Evolutionary conservation across 2,113 vertebrate genomes (phyloP).

Genomic region (Xiphophorus couchianus): DNA sequence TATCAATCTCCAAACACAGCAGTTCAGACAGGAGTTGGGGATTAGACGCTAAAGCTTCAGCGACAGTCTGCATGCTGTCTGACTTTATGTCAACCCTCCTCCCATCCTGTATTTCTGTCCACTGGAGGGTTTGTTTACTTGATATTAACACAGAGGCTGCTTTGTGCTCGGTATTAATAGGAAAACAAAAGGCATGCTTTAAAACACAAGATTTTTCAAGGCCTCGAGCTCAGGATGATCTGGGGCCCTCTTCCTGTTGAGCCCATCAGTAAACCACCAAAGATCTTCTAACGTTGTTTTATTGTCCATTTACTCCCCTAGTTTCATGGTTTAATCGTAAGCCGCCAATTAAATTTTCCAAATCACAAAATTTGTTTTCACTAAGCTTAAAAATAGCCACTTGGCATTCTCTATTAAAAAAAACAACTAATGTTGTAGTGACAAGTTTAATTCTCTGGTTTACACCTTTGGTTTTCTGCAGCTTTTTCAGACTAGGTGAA

Average conservation of each 20-base stretch:
- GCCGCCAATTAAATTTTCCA: background rate
- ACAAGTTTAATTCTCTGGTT: too few species aligned
- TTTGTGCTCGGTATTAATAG: background rate
- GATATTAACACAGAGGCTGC: background rate
- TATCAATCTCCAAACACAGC: slow-evolving; percentile 71
- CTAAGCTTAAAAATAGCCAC: background rate
- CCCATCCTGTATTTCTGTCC: slow-evolving; percentile 4
- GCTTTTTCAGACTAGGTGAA: background rate
- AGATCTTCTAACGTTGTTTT: background rate
- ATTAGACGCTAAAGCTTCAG: slow-evolving; percentile 35
- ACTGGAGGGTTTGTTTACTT: background rate
- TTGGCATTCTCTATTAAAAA: background rate
- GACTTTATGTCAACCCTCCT: slow-evolving; percentile 4
- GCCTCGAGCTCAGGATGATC: background rate
- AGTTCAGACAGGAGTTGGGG: slow-evolving; percentile 47
- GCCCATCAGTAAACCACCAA: background rate
- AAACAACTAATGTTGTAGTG: too few species aligned
- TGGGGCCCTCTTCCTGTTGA: background rate
- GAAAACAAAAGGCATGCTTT: background rate
- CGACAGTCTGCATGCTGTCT: slow-evolving; percentile 16
- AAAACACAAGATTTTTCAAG: background rate
- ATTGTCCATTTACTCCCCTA: background rate
- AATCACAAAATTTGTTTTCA: background rate
- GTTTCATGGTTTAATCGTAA: background rate
- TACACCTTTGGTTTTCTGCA: background rate